phyloP scores from a whole-genome alignment of 2,888 invertebrate genomes.

The Octodonta nipae region DNA sequence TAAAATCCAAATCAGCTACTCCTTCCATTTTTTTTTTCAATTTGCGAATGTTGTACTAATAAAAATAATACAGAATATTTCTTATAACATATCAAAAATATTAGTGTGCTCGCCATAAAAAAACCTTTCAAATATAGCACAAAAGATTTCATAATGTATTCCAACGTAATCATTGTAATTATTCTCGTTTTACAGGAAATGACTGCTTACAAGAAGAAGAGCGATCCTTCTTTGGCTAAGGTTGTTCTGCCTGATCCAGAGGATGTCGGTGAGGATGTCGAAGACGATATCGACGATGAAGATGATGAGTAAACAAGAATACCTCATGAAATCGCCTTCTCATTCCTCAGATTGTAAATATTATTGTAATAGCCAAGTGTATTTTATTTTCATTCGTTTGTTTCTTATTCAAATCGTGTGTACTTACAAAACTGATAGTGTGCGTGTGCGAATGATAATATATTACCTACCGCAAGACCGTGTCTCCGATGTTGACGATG shows the following conservation, averaged over 20 bases:
- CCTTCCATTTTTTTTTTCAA: too few relatives aligned
- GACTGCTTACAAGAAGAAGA: constrained; percentile 72
- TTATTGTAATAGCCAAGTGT: constrained; percentile 26
- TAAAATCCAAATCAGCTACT: too few relatives aligned
- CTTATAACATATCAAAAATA: too few relatives aligned
- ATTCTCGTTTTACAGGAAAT: constrained; percentile 53
- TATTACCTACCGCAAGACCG: constrained; percentile 9
- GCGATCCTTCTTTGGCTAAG: constrained; percentile 35
- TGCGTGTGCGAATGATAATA: constrained; percentile 16
- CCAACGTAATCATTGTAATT: constrained; percentile 1
- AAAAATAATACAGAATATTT: too few relatives aligned
- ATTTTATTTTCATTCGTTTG: constrained; percentile 18
- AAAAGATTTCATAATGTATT: background rate
- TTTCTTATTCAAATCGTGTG: constrained; percentile 24
- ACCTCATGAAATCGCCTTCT: constrained; percentile 29
- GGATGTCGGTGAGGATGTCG: constrained; percentile 51
- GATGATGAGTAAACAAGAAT: constrained; percentile 38
- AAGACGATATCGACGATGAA: constrained; percentile 32
- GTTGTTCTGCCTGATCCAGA: constrained; percentile 47
- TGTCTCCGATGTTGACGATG: constrained; percentile 2
- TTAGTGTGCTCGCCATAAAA: too few relatives aligned
- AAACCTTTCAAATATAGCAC: too few relatives aligned
- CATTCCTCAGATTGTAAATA: constrained; percentile 34
- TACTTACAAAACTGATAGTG: constrained; percentile 30
- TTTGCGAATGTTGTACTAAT: too few relatives aligned